Evolutionary conservation across 2,888 invertebrate genomes (phyloP).

Genomic region (Drosophila antonietae): DNA sequence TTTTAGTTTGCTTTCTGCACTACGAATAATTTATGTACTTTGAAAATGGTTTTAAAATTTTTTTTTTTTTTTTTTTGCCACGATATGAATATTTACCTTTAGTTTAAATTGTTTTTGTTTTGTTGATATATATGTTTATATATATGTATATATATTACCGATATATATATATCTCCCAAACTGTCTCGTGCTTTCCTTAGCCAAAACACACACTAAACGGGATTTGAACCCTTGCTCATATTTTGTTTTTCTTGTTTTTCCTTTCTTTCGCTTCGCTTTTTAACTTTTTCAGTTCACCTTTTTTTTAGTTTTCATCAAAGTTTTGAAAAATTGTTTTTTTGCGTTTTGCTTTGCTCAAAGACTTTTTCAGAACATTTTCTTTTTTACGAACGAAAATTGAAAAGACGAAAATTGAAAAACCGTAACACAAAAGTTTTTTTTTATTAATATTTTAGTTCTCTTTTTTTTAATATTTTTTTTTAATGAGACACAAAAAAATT

Average conservation of each 20-base stretch:
- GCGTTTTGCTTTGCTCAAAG: slow-evolving; percentile 42
- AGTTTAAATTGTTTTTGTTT: slow-evolving; percentile 52
- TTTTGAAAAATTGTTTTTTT: slow-evolving; percentile 55
- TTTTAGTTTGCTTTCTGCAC: slow-evolving; percentile 41
- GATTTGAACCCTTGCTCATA: slow-evolving; percentile 19
- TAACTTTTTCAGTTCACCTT: slow-evolving; percentile 46
- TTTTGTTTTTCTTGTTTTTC: not conserved
- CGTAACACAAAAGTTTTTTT: slow-evolving; percentile 65
- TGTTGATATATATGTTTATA: slow-evolving; percentile 46
- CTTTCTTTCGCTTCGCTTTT: slow-evolving; percentile 16
- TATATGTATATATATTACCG: slow-evolving; percentile 16
- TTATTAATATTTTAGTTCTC: slow-evolving; percentile 14
- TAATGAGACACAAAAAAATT: slow-evolving; percentile 68
- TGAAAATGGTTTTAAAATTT: slow-evolving; percentile 60
- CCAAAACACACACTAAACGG: slow-evolving; percentile 47
- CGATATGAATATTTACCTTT: slow-evolving; percentile 74
- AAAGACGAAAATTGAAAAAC: slow-evolving; percentile 78
- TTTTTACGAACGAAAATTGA: slow-evolving; percentile 71
- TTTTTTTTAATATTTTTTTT: slow-evolving; percentile 18
- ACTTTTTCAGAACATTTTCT: slow-evolving; percentile 64
- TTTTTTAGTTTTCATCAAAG: slow-evolving; percentile 56
- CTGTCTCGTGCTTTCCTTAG: slow-evolving; percentile 47
- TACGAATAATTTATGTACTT: slow-evolving; percentile 67
- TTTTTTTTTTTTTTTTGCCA: slow-evolving; percentile 46
- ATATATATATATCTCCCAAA: slow-evolving; percentile 45